A percentile compares a stretch with the other conserved stretches of the same genome.
Conservation (phyloP, 2,797 vertebrate genomes). For the Karalla daura region DNA sequence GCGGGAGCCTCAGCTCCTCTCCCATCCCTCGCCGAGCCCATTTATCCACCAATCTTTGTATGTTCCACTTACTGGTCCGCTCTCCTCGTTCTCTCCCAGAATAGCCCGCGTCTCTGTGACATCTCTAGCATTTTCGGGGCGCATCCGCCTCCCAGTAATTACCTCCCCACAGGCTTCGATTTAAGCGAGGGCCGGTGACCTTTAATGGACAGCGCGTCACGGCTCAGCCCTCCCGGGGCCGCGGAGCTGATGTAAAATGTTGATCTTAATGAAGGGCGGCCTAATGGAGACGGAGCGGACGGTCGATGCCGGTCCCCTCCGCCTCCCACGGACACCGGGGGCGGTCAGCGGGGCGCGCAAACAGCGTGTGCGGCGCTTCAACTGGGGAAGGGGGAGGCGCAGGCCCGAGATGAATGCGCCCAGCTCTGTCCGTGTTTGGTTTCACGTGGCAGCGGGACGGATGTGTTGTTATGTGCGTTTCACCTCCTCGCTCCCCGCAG, state of each 20-base stretch:
- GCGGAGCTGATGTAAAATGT: conserved; percentile 27
- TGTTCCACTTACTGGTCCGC: background rate
- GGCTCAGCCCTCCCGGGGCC: conserved; percentile 35
- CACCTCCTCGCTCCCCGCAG: conserved; percentile 76
- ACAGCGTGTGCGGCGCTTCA: background rate
- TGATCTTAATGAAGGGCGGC: conserved; percentile 43
- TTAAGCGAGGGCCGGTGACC: conserved; percentile 45
- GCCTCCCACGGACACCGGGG: conserved; percentile 7
- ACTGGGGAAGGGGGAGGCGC: background rate
- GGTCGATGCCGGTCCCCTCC: background rate
- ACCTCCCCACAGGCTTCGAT: conserved; percentile 31
- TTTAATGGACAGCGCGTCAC: conserved; percentile 34
- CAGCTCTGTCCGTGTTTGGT: background rate
- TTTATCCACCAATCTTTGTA: conserved; percentile 6
- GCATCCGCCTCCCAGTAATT: conserved; percentile 32
- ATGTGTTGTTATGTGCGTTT: conserved; percentile 13
- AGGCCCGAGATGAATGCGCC: background rate
- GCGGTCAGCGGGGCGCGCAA: conserved; percentile 21
- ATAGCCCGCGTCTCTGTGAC: conserved; percentile 15
- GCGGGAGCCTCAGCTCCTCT: background rate
- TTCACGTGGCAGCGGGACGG: background rate
- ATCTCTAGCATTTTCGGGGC: conserved; percentile 38
- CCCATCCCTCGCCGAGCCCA: too few relatives aligned
- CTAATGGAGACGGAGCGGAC: background rate
- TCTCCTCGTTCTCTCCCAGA: background rate